Base-by-base conservation (phyloP, 2,888 invertebrate genomes). In the Cistogaster globosa region DNA sequence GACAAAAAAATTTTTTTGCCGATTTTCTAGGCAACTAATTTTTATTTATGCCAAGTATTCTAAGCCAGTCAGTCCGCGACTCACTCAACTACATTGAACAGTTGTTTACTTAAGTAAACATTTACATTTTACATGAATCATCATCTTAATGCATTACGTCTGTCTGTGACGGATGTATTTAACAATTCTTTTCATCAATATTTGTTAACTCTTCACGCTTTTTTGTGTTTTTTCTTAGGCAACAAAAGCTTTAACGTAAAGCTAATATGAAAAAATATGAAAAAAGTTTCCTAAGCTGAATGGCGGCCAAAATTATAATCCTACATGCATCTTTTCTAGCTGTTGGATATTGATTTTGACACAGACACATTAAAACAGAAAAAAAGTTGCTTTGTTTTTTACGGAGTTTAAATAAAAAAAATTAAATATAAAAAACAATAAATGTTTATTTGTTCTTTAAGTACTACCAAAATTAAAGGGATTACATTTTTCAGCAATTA, bases 131-230 rank as follows among this genome's bases (percentile, higher is more conserved):
- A 69, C 75, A 82, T 57, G 51, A 68, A 68, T 77, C 68, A 68
- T 71, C 45, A 22, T 48, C 48, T 53, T 32, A 18, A 62, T 69
- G 42, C 75, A 69, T 81, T 75, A 63, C 32, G 62, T 55, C 69
- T 36, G 48, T 63, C 81, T 81, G 69, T 82, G 75, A 76, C 81
- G 38, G 75, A 82, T 76, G 16, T 62, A 69, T 69, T 82, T 82
- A 76, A 63, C 69, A 57, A 69, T 58, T 69, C 12, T 82, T 75
- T n/a, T 69, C 57, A 75, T 65, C 69, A 53, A 62, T 45, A 16
- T 72, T 22, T 58, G 57, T 26, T 42, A 69, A 65, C 57, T 58
- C 63, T 76, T 76, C 69, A 76, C 42, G 76, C 38, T 71, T 62
- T 63, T 62, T 18, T 80, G n/a, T 58, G 2, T 32, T 32, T 32